Conservation (phyloP, 2,888 invertebrate genomes). For the Cantharis lateralis region DNA sequence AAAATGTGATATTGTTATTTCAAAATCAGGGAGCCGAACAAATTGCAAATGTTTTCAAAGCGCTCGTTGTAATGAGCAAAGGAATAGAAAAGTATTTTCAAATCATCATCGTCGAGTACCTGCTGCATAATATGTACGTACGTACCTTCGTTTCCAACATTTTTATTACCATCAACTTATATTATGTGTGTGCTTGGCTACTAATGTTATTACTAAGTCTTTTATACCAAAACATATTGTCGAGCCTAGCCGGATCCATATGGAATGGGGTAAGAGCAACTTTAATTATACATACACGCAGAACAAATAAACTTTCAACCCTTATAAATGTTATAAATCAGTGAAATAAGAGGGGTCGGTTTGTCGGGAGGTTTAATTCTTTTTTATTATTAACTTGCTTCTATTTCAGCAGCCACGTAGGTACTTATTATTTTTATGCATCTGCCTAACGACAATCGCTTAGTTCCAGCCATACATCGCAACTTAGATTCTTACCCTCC, state of each 20-base stretch:
- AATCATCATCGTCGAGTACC: slow-evolving; percentile 21
- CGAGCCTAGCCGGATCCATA: slow-evolving; percentile 32
- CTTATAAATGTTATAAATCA: slow-evolving; percentile 38
- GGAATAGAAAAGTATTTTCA: slow-evolving; percentile 28
- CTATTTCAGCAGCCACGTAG: slow-evolving; percentile 8
- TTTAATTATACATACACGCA: slow-evolving; percentile 46
- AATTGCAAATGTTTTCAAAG: slow-evolving; percentile 34
- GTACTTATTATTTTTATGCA: slow-evolving; percentile 13
- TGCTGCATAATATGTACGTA: not conserved
- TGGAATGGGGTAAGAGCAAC: slow-evolving; percentile 42
- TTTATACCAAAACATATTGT: slow-evolving; percentile 46
- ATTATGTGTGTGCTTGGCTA: not conserved
- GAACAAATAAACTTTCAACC: slow-evolving; percentile 37
- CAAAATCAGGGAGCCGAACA: slow-evolving; percentile 37
- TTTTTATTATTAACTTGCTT: slow-evolving; percentile 38
- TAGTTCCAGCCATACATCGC: not conserved
- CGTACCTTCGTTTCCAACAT: not conserved
- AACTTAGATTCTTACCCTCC: not conserved
- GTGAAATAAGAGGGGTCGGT: slow-evolving; percentile 32
- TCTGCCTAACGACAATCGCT: not conserved
- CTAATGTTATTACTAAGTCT: slow-evolving; percentile 7
- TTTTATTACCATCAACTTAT: slow-evolving; percentile 7
- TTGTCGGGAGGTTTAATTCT: slow-evolving; percentile 31
- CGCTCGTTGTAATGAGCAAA: slow-evolving; percentile 30
- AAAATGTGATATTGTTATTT: slow-evolving; percentile 42